phyloP scores from a whole-genome alignment of 2,888 invertebrate species.

The Hanleya hanleyi region DNA sequence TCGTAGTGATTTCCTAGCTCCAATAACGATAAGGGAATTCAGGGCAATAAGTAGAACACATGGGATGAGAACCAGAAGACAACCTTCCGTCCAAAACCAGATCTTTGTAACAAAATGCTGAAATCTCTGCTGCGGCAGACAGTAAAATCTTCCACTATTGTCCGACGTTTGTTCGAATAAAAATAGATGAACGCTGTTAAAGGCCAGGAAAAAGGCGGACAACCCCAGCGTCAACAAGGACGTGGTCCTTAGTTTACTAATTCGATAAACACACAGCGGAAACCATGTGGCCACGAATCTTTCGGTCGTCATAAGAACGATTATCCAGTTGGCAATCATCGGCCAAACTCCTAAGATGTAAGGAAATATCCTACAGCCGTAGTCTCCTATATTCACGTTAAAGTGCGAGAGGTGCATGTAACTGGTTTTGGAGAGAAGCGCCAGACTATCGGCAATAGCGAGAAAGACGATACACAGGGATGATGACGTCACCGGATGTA shows the following conservation, averaged over 20 bases:
- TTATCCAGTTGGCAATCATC: conserved; percentile 2
- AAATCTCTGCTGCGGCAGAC: background rate
- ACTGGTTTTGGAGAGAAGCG: background rate
- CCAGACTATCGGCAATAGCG: background rate
- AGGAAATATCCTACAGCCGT: background rate
- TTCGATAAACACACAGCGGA: background rate
- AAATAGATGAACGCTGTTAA: conserved; percentile 1
- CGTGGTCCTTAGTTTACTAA: background rate
- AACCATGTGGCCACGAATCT: background rate
- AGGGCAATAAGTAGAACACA: background rate
- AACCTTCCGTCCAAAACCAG: conserved; percentile 2
- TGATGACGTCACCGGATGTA: background rate
- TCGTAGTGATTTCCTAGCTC: background rate
- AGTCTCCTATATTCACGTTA: background rate
- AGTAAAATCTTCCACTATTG: background rate
- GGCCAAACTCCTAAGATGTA: background rate
- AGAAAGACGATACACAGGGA: background rate
- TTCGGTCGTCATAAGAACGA: background rate
- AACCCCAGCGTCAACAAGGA: background rate
- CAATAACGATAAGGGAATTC: background rate
- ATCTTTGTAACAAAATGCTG: background rate
- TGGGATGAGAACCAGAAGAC: background rate
- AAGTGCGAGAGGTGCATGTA: background rate
- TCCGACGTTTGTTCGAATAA: background rate
- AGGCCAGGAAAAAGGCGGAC: background rate